phyloP scores from a whole-genome alignment of 2,797 vertebrate genomes.

The Hyperoplus lanceolatus region DNA sequence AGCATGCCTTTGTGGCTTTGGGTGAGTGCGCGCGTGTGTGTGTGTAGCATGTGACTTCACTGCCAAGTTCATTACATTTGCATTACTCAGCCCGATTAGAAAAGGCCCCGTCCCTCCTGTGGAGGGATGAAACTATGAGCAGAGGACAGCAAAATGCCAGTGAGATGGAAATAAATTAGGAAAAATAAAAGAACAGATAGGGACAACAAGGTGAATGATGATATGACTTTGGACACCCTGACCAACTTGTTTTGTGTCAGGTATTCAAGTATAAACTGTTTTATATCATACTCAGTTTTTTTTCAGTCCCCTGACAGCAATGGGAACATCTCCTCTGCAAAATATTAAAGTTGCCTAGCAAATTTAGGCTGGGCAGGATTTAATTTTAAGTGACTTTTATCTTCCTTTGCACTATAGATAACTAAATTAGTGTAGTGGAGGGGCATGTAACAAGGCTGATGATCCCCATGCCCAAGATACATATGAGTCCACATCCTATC shows the following conservation, averaged over 20 bases:
- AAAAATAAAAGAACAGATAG: conserved; percentile 20
- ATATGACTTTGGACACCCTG: conserved; percentile 9
- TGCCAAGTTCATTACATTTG: conserved; percentile 78
- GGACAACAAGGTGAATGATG: conserved; percentile 18
- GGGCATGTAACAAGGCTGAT: background rate
- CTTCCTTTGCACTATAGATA: no score
- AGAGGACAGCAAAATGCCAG: conserved; percentile 33
- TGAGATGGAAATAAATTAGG: conserved; percentile 35
- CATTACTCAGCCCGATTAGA: conserved; percentile 72
- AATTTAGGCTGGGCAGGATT: background rate
- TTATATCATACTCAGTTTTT: no score
- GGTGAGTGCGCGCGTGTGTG: conserved; percentile 21
- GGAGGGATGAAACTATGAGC: conserved; percentile 63
- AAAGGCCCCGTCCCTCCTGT: conserved; percentile 57
- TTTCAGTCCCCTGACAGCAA: background rate
- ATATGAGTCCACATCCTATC: background rate
- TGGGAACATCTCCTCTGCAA: background rate
- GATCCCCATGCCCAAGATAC: background rate
- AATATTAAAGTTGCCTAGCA: background rate
- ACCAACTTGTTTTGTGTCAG: background rate
- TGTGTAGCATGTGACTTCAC: conserved; percentile 17
- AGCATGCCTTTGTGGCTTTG: conserved; percentile 29
- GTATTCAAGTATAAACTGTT: background rate
- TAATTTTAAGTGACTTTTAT: background rate
- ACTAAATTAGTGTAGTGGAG: background rate